Percentiles rank a stretch among this genome's conserved stretches.
Conservation (phyloP, 2,113 vertebrate species). For the Symphodus melops region DNA sequence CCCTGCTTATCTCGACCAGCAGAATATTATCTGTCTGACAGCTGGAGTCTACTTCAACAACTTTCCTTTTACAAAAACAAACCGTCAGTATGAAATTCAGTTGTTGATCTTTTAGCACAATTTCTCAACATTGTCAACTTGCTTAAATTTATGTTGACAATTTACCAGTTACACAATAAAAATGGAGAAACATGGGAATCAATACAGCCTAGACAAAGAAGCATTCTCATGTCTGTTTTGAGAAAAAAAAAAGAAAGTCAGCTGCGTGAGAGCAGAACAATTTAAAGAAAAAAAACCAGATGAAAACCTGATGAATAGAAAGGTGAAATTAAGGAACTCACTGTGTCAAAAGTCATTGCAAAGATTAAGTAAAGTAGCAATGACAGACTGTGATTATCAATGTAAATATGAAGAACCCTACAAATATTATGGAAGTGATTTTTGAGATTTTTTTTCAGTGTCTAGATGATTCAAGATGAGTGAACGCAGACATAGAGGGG, state of each 20-base stretch:
- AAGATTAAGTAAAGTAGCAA: slow-evolving; percentile 7
- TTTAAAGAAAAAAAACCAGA: background rate
- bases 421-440: background rate
- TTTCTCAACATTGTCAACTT: background rate
- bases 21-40: slow-evolving; percentile 17
- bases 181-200: background rate
- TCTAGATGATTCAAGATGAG: slow-evolving; percentile 68
- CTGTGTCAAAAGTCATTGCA: background rate
- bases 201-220: background rate
- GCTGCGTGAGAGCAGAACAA: background rate
- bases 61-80: background rate
- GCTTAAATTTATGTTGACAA: background rate
- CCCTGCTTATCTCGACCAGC: slow-evolving; percentile 22
- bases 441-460: background rate
- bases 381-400: background rate
- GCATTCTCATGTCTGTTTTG: background rate
- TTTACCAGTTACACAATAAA: background rate
- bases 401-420: background rate
- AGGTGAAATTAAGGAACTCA: slow-evolving; percentile 9
- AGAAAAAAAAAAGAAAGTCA: background rate
- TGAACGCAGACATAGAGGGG: slow-evolving; percentile 81
- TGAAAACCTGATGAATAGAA: background rate
- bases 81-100: background rate
- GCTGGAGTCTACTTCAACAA: background rate
- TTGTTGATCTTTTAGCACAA: background rate